Conservation (phyloP, 2,888 invertebrate species). For the Zhuqinia jingwanae region DNA sequence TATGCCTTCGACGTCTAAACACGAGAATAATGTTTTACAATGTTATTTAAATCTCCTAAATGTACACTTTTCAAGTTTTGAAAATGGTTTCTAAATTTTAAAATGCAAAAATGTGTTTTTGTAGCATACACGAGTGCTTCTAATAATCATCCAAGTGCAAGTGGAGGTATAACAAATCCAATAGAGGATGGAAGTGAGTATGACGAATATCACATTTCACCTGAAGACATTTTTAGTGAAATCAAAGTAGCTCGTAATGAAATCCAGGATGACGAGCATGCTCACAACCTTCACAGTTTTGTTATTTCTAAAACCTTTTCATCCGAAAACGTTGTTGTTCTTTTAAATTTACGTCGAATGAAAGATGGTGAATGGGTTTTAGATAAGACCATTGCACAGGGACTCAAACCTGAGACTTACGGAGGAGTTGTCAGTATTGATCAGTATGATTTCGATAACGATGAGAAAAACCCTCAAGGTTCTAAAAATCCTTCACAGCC, state of each 20-base stretch:
- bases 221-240: slow-evolving; percentile 58
- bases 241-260: slow-evolving; percentile 46
- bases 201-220: slow-evolving; percentile 21
- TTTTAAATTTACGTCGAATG: slow-evolving; percentile 54
- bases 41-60: too few relatives aligned
- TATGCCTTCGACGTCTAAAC: too few relatives aligned
- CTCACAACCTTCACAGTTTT: slow-evolving; percentile 40
- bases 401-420: slow-evolving; percentile 45
- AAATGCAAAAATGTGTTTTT: too few relatives aligned
- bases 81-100: too few relatives aligned
- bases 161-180: too few relatives aligned
- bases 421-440: slow-evolving; percentile 62
- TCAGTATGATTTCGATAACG: slow-evolving; percentile 23
- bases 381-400: slow-evolving; percentile 63
- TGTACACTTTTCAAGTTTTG: too few relatives aligned
- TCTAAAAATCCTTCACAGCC: too few relatives aligned
- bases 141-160: background rate
- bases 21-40: too few relatives aligned
- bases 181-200: too few relatives aligned
- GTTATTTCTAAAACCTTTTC: slow-evolving; percentile 57
- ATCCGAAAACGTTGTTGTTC: slow-evolving; percentile 60
- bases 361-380: slow-evolving; percentile 60
- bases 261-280: background rate
- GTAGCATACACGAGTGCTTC: too few relatives aligned
- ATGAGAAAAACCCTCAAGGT: background rate